Base-by-base conservation (phyloP, 2,888 invertebrate species). In the Steromphala cineraria region DNA sequence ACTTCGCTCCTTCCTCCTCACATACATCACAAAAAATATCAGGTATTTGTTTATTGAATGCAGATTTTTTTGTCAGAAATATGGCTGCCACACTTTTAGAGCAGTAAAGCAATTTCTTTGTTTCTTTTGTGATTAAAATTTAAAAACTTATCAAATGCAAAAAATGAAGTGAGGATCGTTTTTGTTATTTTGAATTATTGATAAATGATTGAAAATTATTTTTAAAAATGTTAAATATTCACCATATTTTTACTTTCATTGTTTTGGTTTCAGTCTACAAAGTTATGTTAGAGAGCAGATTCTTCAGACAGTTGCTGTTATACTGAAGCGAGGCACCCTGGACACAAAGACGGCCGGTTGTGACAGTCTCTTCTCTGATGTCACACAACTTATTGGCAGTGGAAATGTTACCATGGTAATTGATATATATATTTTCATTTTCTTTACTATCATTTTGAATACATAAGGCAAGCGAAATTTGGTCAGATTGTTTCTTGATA, bases 261-360 rank as follows among this genome's bases (percentile, higher is more conserved):
- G 36, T 36, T 36, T 36, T 36, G 36, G n/a, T n/a, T n/a, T 36
- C 84, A 93, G 92, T 53, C 86, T 96, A 56, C 96, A 96, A 55
- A 94, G 95, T n/a, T 97, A 96, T 94, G 96, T 97, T 17, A 94
- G 96, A 88, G 97, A 97, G 84, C 93, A 94, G 86, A 91, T 93
- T 91, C 94, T 93, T 24, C 93, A 96, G 95, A 96, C 96, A 75
- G 96, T 98, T 89, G 97, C 97, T 15, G 97, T 98, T 82, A 97
- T 98, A 93, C 95, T 98, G 21, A 98, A 98, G 94, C 95, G 97
- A 90, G 96, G 96, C 21, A 96, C 96, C 90, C 95, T 97, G 55
- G 96, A 96, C 88, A 85, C 87, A 2, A 95, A 95, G 83, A 95
- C 95, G 79, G 95, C 97, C 84, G 94, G 97, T 55, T 94, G 95